Percentiles rank a stretch among this genome's conserved stretches.
These are phyloP conservation scores for Alethe castanea DNA, from an alignment of 2,113 vertebrate genomes.

Conservation along the genomic window DNA sequence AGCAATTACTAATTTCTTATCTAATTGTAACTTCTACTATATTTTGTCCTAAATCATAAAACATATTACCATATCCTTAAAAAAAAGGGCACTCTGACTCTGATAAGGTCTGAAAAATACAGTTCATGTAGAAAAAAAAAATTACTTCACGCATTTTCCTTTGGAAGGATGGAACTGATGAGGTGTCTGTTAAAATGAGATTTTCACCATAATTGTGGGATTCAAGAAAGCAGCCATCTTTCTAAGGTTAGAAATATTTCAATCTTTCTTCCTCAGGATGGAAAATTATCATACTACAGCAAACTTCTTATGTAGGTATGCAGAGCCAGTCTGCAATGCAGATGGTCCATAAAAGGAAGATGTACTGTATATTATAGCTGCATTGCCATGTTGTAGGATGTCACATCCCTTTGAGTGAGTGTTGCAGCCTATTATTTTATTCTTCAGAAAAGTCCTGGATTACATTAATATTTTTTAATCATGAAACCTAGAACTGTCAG, in stretches of 20 bases:
- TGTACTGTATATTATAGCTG: background rate
- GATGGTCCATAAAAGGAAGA: background rate
- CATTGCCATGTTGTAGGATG: background rate
- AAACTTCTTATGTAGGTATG: background rate
- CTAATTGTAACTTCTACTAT: background rate
- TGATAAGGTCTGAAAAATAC: background rate
- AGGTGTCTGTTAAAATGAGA: background rate
- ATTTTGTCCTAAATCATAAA: background rate
- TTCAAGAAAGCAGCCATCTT: background rate
- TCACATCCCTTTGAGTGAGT: background rate
- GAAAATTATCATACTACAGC: background rate
- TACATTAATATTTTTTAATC: background rate
- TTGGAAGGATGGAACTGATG: rapidly evolving
- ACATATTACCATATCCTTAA: background rate
- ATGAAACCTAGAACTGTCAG: background rate
- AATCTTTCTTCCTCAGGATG: background rate
- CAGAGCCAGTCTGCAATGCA: rapidly evolving
- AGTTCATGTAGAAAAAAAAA: background rate
- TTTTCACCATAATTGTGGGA: background rate
- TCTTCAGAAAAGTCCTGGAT: background rate
- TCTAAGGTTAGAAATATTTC: background rate
- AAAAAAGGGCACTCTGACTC: too few relatives aligned
- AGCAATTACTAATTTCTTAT: background rate
- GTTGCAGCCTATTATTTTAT: background rate
- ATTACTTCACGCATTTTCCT: background rate